These are phyloP conservation scores for Chironomus riparius DNA, from an alignment of 2,888 invertebrate genomes.

Conservation along the genomic window DNA sequence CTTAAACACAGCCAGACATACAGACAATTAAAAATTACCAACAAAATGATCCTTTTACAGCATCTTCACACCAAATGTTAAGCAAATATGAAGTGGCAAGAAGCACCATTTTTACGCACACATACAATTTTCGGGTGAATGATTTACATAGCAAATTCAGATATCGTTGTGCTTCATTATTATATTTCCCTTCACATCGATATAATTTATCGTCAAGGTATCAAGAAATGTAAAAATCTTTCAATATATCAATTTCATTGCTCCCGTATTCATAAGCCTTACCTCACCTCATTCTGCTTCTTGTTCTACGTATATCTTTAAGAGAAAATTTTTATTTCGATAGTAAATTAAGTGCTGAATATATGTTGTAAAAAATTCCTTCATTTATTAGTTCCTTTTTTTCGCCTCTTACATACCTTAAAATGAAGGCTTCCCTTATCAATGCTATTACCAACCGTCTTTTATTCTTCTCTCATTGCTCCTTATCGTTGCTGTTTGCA, in stretches of 20 bases:
- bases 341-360: slow-evolving; percentile 21
- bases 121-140: slow-evolving; percentile 3
- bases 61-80: too few species aligned
- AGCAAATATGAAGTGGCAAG: background rate
- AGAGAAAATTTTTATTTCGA: background rate
- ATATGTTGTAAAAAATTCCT: background rate
- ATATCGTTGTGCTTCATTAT: too few species aligned
- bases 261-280: background rate
- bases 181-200: background rate
- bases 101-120: background rate
- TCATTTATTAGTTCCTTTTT: background rate
- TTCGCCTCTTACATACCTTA: background rate
- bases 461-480: background rate
- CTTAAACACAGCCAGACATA: too few species aligned
- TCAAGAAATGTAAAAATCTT: slow-evolving; percentile 10
- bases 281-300: background rate
- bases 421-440: too few species aligned
- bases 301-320: too few species aligned
- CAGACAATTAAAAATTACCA: too few species aligned
- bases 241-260: slow-evolving; percentile 24
- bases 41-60: too few species aligned
- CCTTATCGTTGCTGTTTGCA: too few species aligned
- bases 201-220: slow-evolving; percentile 1
- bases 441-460: too few species aligned
- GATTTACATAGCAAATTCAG: slow-evolving; percentile 10